These are phyloP conservation scores for Desoria tigrina DNA, from an alignment of 2,888 invertebrate species.

Conservation along the genomic window DNA sequence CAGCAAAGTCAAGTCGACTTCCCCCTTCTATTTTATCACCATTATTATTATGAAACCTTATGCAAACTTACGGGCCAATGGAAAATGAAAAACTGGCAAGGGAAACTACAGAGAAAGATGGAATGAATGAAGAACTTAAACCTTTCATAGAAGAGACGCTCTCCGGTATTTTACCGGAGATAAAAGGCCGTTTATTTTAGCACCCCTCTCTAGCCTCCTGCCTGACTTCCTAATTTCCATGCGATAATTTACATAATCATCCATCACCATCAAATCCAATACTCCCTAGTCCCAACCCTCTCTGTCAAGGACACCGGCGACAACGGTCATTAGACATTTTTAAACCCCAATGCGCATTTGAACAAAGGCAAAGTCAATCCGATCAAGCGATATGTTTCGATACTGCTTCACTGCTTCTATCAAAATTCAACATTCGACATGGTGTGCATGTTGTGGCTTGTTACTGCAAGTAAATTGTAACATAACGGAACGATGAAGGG, in stretches of 20 bases:
- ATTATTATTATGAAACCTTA: background rate
- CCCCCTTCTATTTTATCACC: constrained; percentile 1
- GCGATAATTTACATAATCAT: constrained; percentile 27
- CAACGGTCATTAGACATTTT: constrained; percentile 13
- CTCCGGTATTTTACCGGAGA: background rate
- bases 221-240: constrained; percentile 15
- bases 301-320: constrained; percentile 25
- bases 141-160: background rate
- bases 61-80: background rate
- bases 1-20: constrained; percentile 1
- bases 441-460: no score
- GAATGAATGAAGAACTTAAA: background rate
- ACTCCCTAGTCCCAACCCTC: background rate
- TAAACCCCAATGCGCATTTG: background rate
- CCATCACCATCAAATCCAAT: constrained; percentile 20
- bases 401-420: no score
- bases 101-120: background rate
- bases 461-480: no score
- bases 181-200: constrained; percentile 8
- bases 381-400: no score
- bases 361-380: no score
- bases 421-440: no score
- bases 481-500: no score
- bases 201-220: constrained; percentile 10
- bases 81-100: background rate